Base-by-base conservation (phyloP, 2,113 vertebrate genomes). In the Phylloscopus trochilus region DNA sequence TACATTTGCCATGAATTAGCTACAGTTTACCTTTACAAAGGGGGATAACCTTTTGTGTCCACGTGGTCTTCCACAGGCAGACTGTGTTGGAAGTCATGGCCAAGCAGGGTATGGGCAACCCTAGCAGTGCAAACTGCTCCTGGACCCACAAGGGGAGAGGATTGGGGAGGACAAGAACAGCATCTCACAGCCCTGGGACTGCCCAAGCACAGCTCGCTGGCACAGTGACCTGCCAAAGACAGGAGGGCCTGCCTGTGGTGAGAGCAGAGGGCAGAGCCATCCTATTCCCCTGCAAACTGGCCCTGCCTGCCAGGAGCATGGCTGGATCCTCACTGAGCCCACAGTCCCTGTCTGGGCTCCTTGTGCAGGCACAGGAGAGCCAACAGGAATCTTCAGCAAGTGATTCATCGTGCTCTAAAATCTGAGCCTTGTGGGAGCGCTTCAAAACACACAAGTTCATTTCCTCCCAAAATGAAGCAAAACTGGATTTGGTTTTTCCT, bases 141-240 rank as follows among this genome's bases (percentile, higher is more conserved):
- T 52, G 31, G 64, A 14, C 51, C n/a, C 10, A 9, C 4, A 9
- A 47, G 63, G 21, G 78, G 53, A 78, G 19, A 58, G 5, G 5
- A 20, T 43, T 27, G n/a, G 56, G 46, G 27, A 66, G 31, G 1
- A 0, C 13, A 14, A 14, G n/a, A 52, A 15, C 7, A 73, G 39
- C 74, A 58, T 21, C 11, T 1, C 69, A 23, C 30, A 52, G 66
- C 44, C 37, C 41, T 8, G 1, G 72, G n/a, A 4, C 16, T 4
- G 27, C 9, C 82, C 78, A 13, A 60, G 33, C 20, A 31, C 0
- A 0, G 24, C 0, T 0, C 37, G 62, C n/a, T 76, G 35, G 20
- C 72, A 59, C 30, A 13, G 46, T 12, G 21, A 59, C 44, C 27
- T 43, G 26, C 49, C 82, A 44, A 51, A 56, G 35, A 8, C 0